These are phyloP conservation scores for Drosophila serrata DNA, from an alignment of 1,140 invertebrate genomes.

Conservation along the genomic window DNA sequence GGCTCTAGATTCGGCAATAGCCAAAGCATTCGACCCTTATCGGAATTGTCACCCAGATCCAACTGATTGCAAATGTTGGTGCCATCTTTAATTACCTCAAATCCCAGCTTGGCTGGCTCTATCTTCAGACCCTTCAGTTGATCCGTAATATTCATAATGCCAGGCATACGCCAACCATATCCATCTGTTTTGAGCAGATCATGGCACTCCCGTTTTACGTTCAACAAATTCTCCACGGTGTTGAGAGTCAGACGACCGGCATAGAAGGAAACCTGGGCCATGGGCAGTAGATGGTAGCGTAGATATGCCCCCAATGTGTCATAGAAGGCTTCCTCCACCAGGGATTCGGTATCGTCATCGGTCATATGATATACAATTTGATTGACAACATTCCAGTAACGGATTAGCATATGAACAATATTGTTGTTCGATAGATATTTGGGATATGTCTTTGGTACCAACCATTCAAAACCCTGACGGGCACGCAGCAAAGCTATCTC, in stretches of 20 bases:
- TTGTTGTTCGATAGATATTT: conserved; percentile 22
- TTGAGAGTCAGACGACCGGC: conserved; percentile 64
- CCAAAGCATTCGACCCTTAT: conserved; percentile 57
- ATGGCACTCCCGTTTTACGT: conserved; percentile 62
- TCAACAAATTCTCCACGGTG: conserved; percentile 56
- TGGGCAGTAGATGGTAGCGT: conserved; percentile 67
- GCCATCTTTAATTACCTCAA: conserved; percentile 11
- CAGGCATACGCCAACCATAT: conserved; percentile 64
- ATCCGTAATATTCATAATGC: conserved; percentile 25
- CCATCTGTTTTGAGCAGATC: conserved; percentile 76
- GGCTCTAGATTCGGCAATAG: conserved; percentile 66
- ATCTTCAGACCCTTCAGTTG: conserved; percentile 35
- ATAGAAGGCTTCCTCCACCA: conserved; percentile 69
- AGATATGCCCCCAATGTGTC: conserved; percentile 78
- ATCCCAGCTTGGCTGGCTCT: conserved; percentile 26
- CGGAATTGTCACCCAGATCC: conserved; percentile 37
- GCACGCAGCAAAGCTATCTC: conserved; percentile 70
- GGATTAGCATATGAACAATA: conserved; percentile 55
- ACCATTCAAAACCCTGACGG: conserved; percentile 69
- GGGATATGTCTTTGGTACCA: conserved; percentile 60
- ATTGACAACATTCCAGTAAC: conserved; percentile 74
- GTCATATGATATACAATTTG: conserved; percentile 55
- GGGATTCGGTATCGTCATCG: conserved; percentile 20
- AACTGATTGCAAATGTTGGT: conserved; percentile 54
- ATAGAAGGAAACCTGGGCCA: conserved; percentile 76